Base-by-base conservation (phyloP, 2,113 vertebrate genomes). In the Aix galericulata region DNA sequence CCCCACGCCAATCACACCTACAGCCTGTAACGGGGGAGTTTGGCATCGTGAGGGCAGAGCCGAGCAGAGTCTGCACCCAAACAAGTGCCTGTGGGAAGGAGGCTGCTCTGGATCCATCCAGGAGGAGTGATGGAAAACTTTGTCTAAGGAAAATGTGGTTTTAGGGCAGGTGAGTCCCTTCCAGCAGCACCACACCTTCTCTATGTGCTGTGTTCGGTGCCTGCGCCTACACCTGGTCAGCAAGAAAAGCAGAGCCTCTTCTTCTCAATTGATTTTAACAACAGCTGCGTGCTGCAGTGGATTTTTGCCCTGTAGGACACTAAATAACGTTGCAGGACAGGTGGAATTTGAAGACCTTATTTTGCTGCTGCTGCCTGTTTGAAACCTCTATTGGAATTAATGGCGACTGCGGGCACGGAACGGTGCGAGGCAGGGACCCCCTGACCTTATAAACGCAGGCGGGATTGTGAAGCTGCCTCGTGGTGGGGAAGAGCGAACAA, bases 321-420 rank as follows among this genome's bases (percentile, higher is more conserved):
- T 94, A 95, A 95, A 95, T 93, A 84, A 84, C 75, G 86, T 75
- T 64, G 58, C 92, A 52, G 80, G 90, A 76, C 66, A 91, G 82
- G 88, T 91, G 88, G 77, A 93, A 86, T 96, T 97, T 92, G 88
- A 96, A 91, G 88, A 92, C 90, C 90, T 95, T 73, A 68, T 95
- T 94, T 93, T 95, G 96, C 93, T 95, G 95, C 85, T 95, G 76
- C 86, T 83, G 95, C 95, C 93, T 92, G 92, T 94, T 95, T 91
- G 80, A 84, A 83, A 29, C 66, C 79, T 91, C 69, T 75, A 79
- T 94, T 93, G 96, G 91, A 97, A 97, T 94, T 78, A 95, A 97
- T 94, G 90, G 92, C 46, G 1, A 88, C 18, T 86, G 94, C 76
- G 36, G 69, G 48, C 82, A 56, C 12, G 83, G 91, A 94, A 92